Percentiles rank a stretch among this genome's conserved stretches.
phyloP scores from a whole-genome alignment of 2,888 invertebrate species.

The Drosophila niveifrons region DNA sequence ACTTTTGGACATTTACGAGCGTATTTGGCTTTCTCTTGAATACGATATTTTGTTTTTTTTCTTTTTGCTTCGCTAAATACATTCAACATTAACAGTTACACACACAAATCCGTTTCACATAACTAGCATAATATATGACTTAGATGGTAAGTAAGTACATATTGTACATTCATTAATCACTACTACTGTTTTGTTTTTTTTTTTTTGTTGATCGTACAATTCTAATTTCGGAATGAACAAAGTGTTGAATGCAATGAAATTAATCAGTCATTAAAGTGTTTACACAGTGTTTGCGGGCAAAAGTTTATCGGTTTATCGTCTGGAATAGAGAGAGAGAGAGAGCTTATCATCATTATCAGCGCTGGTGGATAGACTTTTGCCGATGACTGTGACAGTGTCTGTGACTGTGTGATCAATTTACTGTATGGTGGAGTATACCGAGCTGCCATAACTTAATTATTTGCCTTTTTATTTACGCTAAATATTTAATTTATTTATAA shows the following conservation, averaged over 20 bases:
- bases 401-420: conserved; percentile 33
- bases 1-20: conserved; percentile 68
- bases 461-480: conserved; percentile 53
- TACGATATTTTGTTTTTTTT: conserved; percentile 17
- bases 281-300: conserved; percentile 29
- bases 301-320: conserved; percentile 13
- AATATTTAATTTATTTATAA: conserved; percentile 58
- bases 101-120: conserved; percentile 5
- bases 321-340: neutral
- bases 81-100: conserved; percentile 24
- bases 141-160: conserved; percentile 7
- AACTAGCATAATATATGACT: conserved; percentile 8
- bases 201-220: conserved; percentile 15
- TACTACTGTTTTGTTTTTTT: conserved; percentile 8
- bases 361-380: conserved; percentile 36
- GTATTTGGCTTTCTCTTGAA: conserved; percentile 50
- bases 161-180: conserved; percentile 10
- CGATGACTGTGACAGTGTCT: conserved; percentile 37
- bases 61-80: conserved; percentile 25
- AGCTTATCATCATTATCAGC: conserved; percentile 24
- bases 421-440: conserved; percentile 25
- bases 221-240: conserved; percentile 19
- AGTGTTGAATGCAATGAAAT: conserved; percentile 31
- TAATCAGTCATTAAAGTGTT: conserved; percentile 59
- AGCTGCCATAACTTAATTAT: conserved; percentile 61